A percentile compares a stretch with the other conserved stretches of the same genome.
phyloP scores from a whole-genome alignment of 2,797 vertebrate species.

The Myripristis murdjan region DNA sequence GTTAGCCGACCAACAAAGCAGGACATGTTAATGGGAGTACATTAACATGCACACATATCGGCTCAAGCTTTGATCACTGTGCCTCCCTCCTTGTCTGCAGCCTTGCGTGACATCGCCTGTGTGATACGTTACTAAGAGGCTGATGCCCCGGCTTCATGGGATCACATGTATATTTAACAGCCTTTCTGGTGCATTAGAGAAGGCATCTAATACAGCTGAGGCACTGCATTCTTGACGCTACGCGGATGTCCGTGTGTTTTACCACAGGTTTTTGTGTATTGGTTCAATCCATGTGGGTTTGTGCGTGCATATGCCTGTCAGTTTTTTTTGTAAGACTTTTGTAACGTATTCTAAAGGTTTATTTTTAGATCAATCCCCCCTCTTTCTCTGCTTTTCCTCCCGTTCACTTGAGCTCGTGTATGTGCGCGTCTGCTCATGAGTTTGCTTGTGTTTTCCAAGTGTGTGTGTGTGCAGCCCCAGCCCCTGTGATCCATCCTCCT shows the following conservation, averaged over 20 bases:
- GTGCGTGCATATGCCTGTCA: slow-evolving; percentile 44
- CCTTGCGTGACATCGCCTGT: slow-evolving; percentile 60
- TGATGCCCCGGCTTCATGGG: slow-evolving; percentile 57
- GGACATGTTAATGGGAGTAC: slow-evolving; percentile 29
- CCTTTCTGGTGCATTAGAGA: slow-evolving; percentile 72
- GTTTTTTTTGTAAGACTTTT: slow-evolving; percentile 69
- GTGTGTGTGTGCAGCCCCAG: neutral
- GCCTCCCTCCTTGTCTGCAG: slow-evolving; percentile 43
- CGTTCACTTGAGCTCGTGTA: neutral
- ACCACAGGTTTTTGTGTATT: slow-evolving; percentile 52
- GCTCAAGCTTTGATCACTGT: slow-evolving; percentile 57
- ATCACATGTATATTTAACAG: slow-evolving; percentile 75
- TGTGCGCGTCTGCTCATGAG: slow-evolving; percentile 25
- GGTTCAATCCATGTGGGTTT: no score
- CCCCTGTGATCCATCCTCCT: slow-evolving; percentile 70
- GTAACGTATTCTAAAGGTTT: slow-evolving; percentile 59
- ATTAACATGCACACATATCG: slow-evolving; percentile 39
- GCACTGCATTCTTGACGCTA: slow-evolving; percentile 39
- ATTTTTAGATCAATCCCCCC: slow-evolving; percentile 44
- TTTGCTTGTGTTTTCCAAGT: neutral
- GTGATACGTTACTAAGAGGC: slow-evolving; percentile 55
- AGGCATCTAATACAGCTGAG: slow-evolving; percentile 17
- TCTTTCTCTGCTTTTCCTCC: slow-evolving; percentile 14
- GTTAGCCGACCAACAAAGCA: slow-evolving; percentile 3
- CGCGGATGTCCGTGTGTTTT: slow-evolving; percentile 52